Base-by-base conservation (phyloP, 2,113 vertebrate species). In the Casuarius casuarius region DNA sequence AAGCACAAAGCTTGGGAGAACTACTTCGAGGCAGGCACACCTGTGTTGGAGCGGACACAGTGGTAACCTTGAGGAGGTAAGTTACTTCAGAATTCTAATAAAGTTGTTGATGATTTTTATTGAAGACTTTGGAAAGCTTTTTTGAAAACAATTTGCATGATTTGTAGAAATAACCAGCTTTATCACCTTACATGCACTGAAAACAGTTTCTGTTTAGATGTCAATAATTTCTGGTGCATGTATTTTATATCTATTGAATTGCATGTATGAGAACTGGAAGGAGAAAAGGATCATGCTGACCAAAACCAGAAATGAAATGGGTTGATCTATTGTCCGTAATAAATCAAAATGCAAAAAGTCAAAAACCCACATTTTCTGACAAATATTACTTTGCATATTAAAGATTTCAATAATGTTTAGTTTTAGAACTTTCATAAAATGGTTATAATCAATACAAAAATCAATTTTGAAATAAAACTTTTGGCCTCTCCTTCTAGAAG, bases 31-130 rank as follows among this genome's bases (percentile, higher is more conserved):
- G 35, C 35, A 84, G 51, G 52, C 18, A 16, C 10, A 15, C 26
- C 22, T 79, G 4, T 42, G 3, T 9, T 73, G 25, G 28, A 71
- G 40, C 54, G 46, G 33, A 61, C 16, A 26, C 0, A 0, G 1
- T 33, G 26, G 8, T 82, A 54, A 46, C 19, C 44, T 61, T 65
- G 38, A 9, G 7, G 21, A 92, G 66, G 9, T 79, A 70, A 79
- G 35, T 33, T 71, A 49, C 35, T 84, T 68, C 62, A 49, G 35
- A 31, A 59, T 66, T 82, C 46, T 72, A 31, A 35, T 46, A 11
- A 89, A 84, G 10, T 16, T 56, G 8, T 23, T 66, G 11, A 5
- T 78, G 68, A n/a, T 68, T 93, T 48, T 78, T 62, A n/a, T 40
- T 84, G 46, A 72, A 54, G 5, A 23, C 11, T 77, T 66, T 71